Conservation (phyloP, 2,888 invertebrate genomes). For the Eumacrocentrus americanus region DNA sequence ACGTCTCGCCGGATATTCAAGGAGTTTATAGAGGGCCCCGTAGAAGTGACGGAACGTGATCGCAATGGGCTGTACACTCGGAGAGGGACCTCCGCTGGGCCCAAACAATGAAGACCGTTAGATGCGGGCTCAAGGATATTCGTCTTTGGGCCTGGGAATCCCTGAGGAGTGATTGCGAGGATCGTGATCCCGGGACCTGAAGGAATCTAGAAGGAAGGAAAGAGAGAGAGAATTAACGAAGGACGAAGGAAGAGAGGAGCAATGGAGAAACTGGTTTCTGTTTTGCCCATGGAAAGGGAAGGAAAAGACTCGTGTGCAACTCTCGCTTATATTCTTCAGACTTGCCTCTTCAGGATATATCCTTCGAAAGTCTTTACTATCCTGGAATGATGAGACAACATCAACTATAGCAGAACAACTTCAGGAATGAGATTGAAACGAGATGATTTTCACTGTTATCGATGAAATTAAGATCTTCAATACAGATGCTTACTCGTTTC, state of each 20-base stretch:
- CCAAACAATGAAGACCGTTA: conserved; percentile 40
- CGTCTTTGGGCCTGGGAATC: conserved; percentile 29
- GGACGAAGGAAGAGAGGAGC: neutral
- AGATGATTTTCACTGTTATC: conserved; percentile 28
- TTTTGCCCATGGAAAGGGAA: conserved; percentile 8
- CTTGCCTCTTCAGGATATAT: neutral
- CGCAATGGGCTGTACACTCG: conserved; percentile 5
- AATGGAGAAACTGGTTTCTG: conserved; percentile 14
- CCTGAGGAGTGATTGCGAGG: neutral
- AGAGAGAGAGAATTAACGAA: conserved; percentile 1
- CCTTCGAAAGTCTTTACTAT: neutral
- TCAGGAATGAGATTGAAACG: conserved; percentile 19
- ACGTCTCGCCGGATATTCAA: conserved; percentile 22
- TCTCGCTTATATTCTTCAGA: neutral
- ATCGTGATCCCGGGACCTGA: neutral
- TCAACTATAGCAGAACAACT: neutral
- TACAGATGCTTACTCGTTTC: neutral
- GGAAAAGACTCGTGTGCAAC: conserved; percentile 5
- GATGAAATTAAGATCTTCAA: conserved; percentile 16
- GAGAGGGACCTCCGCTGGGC: neutral
- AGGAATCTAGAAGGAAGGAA: conserved; percentile 2
- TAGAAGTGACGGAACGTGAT: conserved; percentile 17
- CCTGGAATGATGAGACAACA: neutral
- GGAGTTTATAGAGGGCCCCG: conserved; percentile 4
- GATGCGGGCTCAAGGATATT: conserved; percentile 29